phyloP scores from a whole-genome alignment of 2,113 vertebrate genomes.

The Galeopterus variegatus region DNA sequence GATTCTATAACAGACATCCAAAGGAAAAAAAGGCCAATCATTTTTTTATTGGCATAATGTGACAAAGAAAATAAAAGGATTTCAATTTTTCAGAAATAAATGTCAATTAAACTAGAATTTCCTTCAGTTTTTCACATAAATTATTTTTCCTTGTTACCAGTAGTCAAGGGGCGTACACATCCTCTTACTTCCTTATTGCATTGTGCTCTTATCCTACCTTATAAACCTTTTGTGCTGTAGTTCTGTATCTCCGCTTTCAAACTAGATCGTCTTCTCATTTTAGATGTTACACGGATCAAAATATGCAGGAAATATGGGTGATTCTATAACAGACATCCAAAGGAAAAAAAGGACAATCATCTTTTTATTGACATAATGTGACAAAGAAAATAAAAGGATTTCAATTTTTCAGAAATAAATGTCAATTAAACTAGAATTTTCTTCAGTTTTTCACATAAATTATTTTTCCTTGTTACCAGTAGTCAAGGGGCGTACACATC shows the following conservation, averaged over 20 bases:
- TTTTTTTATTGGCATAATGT: neutral
- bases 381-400: neutral
- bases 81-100: conserved; percentile 56
- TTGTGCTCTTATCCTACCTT: too few species aligned
- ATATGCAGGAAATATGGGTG: neutral
- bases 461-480: conserved; percentile 63
- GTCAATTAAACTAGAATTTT: neutral
- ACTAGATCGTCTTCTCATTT: neutral
- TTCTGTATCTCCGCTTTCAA: too few species aligned
- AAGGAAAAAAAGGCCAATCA: neutral
- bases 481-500: conserved; percentile 27
- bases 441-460: conserved; percentile 46
- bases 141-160: conserved; percentile 63
- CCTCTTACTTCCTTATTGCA: too few species aligned
- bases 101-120: conserved; percentile 3
- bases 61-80: neutral
- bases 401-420: conserved; percentile 59
- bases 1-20: neutral
- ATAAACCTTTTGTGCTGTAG: too few species aligned
- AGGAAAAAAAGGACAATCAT: neutral
- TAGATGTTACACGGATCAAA: neutral
- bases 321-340: neutral
- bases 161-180: conserved; percentile 25
- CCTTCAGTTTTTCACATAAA: conserved; percentile 43
- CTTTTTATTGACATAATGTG: neutral